Conservation (phyloP, 1,140 invertebrate species). For the Gonioctena quinquepunctata region DNA sequence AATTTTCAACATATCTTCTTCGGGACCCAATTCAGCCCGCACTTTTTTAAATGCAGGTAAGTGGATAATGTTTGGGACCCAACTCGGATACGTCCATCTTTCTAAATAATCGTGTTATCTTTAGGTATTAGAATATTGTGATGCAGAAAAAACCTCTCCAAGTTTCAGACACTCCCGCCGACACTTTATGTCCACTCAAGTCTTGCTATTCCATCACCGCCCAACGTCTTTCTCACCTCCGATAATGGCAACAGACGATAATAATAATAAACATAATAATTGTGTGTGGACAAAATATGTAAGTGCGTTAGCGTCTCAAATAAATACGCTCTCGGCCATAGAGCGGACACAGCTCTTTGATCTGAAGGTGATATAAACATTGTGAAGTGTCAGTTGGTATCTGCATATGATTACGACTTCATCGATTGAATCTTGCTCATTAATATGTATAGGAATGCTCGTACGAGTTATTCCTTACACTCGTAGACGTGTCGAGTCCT, state of each 20-base stretch:
- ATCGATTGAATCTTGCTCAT: slow-evolving; percentile 38
- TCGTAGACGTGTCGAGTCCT: slow-evolving; percentile 21
- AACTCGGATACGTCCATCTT: too few species aligned
- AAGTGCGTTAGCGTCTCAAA: background rate
- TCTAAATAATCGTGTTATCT: too few species aligned
- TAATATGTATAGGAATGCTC: slow-evolving; percentile 40
- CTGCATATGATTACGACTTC: slow-evolving; percentile 43
- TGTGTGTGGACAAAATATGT: slow-evolving; percentile 3
- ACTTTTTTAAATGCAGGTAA: too few species aligned
- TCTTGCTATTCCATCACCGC: background rate
- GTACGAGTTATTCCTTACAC: slow-evolving; percentile 9
- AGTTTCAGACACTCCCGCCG: too few species aligned
- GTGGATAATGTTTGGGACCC: too few species aligned
- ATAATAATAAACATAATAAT: slow-evolving; percentile 15
- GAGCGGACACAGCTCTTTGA: slow-evolving; percentile 30
- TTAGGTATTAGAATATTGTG: too few species aligned
- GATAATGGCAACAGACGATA: slow-evolving; percentile 5
- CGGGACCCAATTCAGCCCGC: too few species aligned
- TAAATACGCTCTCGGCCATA: background rate
- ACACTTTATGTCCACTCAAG: background rate
- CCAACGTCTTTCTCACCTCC: background rate
- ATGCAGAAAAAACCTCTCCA: too few species aligned
- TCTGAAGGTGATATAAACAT: slow-evolving; percentile 43
- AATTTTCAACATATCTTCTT: too few species aligned
- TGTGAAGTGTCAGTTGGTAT: slow-evolving; percentile 38